These are phyloP conservation scores for Baronia brevicornis DNA, from an alignment of 2,888 invertebrate genomes.

Conservation along the genomic window DNA sequence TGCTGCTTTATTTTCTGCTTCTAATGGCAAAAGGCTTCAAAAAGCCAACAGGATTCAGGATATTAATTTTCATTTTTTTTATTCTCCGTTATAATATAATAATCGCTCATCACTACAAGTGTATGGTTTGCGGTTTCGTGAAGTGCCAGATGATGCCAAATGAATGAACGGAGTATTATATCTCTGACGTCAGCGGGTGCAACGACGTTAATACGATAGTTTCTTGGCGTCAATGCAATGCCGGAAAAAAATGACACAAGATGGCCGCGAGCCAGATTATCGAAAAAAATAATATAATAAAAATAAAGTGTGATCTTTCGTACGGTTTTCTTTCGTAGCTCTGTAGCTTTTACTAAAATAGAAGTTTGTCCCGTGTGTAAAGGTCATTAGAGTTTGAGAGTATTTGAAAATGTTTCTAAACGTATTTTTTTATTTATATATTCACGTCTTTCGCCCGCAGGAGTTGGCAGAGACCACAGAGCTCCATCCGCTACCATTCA, in stretches of 20 bases:
- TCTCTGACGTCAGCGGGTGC: slow-evolving; percentile 14
- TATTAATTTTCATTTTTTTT: too few relatives aligned
- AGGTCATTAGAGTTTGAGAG: slow-evolving; percentile 37
- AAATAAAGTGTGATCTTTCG: slow-evolving; percentile 4
- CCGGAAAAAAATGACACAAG: slow-evolving; percentile 13
- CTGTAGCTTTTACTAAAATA: neutral
- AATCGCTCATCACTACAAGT: too few relatives aligned
- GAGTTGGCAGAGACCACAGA: too few relatives aligned
- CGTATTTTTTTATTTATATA: too few relatives aligned
- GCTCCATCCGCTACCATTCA: too few relatives aligned
- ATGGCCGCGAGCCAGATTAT: slow-evolving; percentile 13
- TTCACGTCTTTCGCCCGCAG: too few relatives aligned
- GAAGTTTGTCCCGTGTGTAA: neutral
- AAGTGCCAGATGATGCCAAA: slow-evolving; percentile 6
- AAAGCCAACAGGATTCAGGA: too few relatives aligned
- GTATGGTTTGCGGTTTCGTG: slow-evolving; percentile 2
- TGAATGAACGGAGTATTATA: slow-evolving; percentile 8
- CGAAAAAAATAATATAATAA: slow-evolving; percentile 10
- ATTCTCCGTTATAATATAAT: too few relatives aligned
- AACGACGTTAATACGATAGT: slow-evolving; percentile 9
- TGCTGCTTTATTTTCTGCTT: too few relatives aligned
- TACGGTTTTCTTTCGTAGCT: neutral
- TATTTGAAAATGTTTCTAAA: too few relatives aligned
- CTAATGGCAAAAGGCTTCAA: too few relatives aligned
- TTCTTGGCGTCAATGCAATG: slow-evolving; percentile 14